Percentiles rank a stretch among this genome's conserved stretches.
Evolutionary conservation across 2,797 vertebrate species (phyloP).

Genomic region (Lithobates sylvaticus): DNA sequence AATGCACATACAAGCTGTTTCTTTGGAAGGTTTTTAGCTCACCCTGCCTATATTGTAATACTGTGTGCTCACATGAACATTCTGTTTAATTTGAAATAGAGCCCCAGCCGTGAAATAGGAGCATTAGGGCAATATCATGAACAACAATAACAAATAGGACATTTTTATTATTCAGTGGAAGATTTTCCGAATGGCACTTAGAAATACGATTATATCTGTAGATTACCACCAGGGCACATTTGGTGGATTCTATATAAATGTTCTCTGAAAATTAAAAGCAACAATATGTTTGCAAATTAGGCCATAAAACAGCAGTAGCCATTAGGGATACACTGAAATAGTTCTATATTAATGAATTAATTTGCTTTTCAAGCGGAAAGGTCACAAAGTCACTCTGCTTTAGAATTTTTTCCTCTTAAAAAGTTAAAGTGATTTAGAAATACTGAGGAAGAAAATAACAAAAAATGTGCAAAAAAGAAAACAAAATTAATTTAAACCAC

Average conservation of each 20-base stretch:
- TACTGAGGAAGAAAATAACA: slow-evolving; percentile 4
- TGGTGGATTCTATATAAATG: slow-evolving; percentile 56
- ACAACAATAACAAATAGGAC: slow-evolving; percentile 46
- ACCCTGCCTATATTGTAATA: neutral
- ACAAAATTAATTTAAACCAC: too few species aligned
- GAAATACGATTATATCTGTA: slow-evolving; percentile 28
- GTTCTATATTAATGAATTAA: slow-evolving; percentile 61
- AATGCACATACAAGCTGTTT: neutral
- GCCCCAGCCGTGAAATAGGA: slow-evolving; percentile 39
- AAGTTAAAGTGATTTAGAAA: slow-evolving; percentile 31
- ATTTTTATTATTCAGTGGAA: slow-evolving; percentile 54
- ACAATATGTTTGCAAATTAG: slow-evolving; percentile 59
- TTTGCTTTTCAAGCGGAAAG: slow-evolving; percentile 61
- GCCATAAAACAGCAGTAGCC: slow-evolving; percentile 59
- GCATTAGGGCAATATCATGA: slow-evolving; percentile 47
- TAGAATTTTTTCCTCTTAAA: slow-evolving; percentile 29
- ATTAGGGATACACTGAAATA: slow-evolving; percentile 59
- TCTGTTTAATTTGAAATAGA: slow-evolving; percentile 39
- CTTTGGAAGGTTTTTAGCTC: neutral
- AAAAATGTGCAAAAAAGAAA: neutral
- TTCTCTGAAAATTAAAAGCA: slow-evolving; percentile 62
- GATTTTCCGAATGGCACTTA: slow-evolving; percentile 37
- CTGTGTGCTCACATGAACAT: slow-evolving; percentile 16
- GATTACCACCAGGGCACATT: slow-evolving; percentile 52
- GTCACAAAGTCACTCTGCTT: slow-evolving; percentile 53